A percentile compares a stretch with the other conserved stretches of the same genome.
These are phyloP conservation scores for Eptesicus fuscus DNA, from an alignment of 2,113 vertebrate genomes.

Conservation along the genomic window DNA sequence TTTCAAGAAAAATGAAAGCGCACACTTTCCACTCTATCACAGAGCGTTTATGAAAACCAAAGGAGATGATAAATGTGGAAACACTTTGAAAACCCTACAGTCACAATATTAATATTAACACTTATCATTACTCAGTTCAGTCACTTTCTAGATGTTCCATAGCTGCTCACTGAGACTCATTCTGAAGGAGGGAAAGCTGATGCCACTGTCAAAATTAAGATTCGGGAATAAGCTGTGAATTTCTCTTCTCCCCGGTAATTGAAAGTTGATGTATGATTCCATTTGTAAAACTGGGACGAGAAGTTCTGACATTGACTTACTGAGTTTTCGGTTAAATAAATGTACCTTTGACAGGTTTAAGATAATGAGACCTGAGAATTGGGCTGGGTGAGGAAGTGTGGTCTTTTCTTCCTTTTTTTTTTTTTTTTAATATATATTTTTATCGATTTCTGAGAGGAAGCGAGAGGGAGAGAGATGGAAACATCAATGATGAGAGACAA, in stretches of 20 bases:
- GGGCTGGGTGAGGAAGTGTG: background rate
- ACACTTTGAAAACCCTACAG: background rate
- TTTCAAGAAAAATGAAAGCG: background rate
- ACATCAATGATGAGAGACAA: no score
- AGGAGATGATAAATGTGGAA: conserved; percentile 23
- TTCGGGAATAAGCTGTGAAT: background rate
- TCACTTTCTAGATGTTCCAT: background rate
- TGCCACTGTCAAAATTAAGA: background rate
- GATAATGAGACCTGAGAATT: conserved; percentile 20
- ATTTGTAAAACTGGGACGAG: conserved; percentile 56
- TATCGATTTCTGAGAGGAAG: no score
- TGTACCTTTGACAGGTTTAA: background rate
- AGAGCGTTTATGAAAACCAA: background rate
- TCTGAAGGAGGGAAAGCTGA: background rate
- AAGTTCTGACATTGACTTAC: conserved; percentile 33
- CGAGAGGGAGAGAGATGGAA: no score
- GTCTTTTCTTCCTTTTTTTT: no score
- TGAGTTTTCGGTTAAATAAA: conserved; percentile 47
- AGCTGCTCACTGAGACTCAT: background rate
- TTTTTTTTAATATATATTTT: no score
- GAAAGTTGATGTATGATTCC: conserved; percentile 58
- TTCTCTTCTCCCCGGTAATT: background rate
- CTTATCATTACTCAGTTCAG: conserved; percentile 33
- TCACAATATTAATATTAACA: conserved; percentile 48
- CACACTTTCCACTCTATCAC: background rate